Evolutionary conservation across 2,113 vertebrate species (phyloP).

Genomic region (Pimephales promelas): DNA sequence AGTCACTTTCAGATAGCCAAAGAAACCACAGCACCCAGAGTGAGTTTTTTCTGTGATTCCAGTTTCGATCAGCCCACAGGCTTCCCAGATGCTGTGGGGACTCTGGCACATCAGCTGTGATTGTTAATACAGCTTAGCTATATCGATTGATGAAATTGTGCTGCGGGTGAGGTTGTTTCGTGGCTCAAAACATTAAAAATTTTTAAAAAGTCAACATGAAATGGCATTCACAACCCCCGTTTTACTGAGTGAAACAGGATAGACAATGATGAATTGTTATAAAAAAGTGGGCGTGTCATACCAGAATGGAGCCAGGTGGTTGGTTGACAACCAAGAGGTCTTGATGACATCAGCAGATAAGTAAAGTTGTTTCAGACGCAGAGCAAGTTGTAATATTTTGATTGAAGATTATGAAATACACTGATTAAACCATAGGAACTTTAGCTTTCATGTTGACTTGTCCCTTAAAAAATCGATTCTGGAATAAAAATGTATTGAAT

Average conservation of each 20-base stretch:
- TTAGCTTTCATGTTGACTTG: neutral
- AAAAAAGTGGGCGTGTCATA: neutral
- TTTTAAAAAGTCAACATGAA: neutral
- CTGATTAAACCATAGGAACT: neutral
- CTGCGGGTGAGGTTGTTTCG: neutral
- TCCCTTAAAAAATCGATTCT: neutral
- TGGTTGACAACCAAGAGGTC: slow-evolving; percentile 7
- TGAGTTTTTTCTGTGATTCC: neutral
- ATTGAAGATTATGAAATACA: neutral
- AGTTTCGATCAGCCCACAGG: neutral
- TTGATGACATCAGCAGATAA: neutral
- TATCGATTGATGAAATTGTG: neutral
- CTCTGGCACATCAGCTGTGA: slow-evolving; percentile 23
- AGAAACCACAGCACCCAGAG: slow-evolving; percentile 12
- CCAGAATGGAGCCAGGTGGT: neutral
- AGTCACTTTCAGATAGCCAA: slow-evolving; percentile 10
- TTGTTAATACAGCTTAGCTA: neutral
- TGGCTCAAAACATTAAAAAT: neutral
- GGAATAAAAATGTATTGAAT: neutral
- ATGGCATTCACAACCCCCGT: neutral
- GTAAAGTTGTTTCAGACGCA: neutral
- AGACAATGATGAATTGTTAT: neutral
- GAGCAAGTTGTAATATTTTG: neutral
- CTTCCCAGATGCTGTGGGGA: neutral
- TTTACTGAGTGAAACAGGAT: neutral